phyloP scores from a whole-genome alignment of 2,797 vertebrate species.

The Acropternis orthonyx region DNA sequence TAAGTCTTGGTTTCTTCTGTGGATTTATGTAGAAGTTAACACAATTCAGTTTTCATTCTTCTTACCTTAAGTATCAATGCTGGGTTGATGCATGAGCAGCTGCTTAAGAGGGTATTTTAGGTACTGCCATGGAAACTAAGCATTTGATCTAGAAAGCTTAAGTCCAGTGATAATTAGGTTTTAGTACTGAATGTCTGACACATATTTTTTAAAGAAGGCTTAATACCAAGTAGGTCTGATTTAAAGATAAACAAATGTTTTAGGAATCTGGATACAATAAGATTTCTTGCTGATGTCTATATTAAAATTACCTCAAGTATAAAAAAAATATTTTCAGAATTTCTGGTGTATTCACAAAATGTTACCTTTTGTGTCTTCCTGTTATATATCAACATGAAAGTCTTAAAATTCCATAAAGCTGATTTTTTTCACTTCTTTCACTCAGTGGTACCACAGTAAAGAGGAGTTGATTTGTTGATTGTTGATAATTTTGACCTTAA shows the following conservation, averaged over 20 bases:
- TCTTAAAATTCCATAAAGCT: not conserved
- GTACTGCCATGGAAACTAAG: not conserved
- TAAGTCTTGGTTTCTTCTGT: not conserved
- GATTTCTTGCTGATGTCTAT: not conserved
- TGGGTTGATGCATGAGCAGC: not conserved
- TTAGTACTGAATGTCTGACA: not conserved
- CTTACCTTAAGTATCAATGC: not conserved
- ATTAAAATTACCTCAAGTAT: not conserved
- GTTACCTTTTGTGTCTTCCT: not conserved
- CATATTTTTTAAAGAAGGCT: not conserved
- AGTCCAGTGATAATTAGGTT: not conserved
- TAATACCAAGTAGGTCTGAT: not conserved
- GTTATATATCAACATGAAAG: not conserved
- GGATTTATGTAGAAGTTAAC: not conserved
- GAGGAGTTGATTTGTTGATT: not conserved
- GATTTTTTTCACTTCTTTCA: not conserved
- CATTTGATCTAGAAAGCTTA: slow-evolving; percentile 28
- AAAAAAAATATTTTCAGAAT: not conserved
- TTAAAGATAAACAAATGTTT: not conserved
- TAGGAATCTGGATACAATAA: not conserved
- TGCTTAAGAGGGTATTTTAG: not conserved
- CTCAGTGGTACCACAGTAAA: not conserved
- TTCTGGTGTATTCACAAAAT: not conserved
- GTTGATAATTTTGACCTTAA: not conserved
- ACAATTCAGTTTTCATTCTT: not conserved